A percentile compares a stretch with the other conserved stretches of the same genome.
These are phyloP conservation scores for Agraylea sexmaculata DNA, from an alignment of 1,140 invertebrate genomes.

Conservation along the genomic window DNA sequence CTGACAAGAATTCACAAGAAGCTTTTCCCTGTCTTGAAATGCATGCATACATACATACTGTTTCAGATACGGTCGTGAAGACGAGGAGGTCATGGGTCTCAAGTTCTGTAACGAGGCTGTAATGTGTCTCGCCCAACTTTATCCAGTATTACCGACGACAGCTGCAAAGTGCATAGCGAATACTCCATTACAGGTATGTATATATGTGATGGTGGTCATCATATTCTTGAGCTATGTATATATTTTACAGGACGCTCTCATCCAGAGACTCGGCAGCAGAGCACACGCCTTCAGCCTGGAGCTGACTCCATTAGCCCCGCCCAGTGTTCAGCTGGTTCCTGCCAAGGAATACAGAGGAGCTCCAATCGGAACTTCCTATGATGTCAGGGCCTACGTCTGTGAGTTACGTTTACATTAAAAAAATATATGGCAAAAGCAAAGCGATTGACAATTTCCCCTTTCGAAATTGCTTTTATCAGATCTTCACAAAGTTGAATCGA, in stretches of 20 bases:
- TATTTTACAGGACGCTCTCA: slow-evolving; percentile 59
- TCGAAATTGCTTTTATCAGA: too few relatives aligned
- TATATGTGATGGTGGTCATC: slow-evolving; percentile 1
- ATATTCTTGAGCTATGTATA: too few relatives aligned
- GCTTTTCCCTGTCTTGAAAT: too few relatives aligned
- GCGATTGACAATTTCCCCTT: too few relatives aligned
- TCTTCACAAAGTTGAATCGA: too few relatives aligned
- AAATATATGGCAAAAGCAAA: too few relatives aligned
- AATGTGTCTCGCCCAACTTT: slow-evolving; percentile 74
- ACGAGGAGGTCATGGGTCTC: slow-evolving; percentile 86
- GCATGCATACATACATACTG: slow-evolving; percentile 1
- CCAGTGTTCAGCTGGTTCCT: slow-evolving; percentile 79
- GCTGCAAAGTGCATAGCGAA: slow-evolving; percentile 43
- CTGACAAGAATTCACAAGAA: too few relatives aligned
- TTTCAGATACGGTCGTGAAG: slow-evolving; percentile 72
- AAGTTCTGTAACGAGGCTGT: slow-evolving; percentile 86
- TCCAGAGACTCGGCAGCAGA: slow-evolving; percentile 63
- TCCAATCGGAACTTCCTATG: slow-evolving; percentile 81
- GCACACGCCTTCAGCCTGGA: slow-evolving; percentile 72
- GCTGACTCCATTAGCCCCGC: slow-evolving; percentile 67
- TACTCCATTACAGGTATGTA: slow-evolving; percentile 64
- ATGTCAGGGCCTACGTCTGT: slow-evolving; percentile 66
- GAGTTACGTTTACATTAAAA: slow-evolving; percentile 29
- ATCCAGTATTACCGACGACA: slow-evolving; percentile 42
- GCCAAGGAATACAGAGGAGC: slow-evolving; percentile 83